phyloP scores from a whole-genome alignment of 1,140 invertebrate genomes.

The Trichonephila clavipes region DNA sequence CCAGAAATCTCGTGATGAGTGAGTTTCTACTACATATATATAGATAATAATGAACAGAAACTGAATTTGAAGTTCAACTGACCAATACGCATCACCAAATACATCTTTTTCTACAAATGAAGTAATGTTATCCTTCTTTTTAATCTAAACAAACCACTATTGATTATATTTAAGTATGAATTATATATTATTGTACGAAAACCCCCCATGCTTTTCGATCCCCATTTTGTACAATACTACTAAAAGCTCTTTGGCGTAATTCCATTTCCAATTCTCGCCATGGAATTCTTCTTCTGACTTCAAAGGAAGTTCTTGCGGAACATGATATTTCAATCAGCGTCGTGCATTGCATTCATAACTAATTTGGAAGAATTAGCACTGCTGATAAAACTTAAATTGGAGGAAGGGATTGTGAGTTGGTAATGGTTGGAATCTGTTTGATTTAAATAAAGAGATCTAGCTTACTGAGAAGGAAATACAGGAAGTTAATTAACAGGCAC shows the following conservation, averaged over 20 bases:
- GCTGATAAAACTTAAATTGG: not conserved
- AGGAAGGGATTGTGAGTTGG: not conserved
- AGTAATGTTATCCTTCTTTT: not conserved
- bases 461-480: not conserved
- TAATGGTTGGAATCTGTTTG: not conserved
- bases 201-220: rapidly evolving
- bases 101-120: too few species aligned
- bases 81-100: not conserved
- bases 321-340: not conserved
- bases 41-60: not conserved
- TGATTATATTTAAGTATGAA: not conserved
- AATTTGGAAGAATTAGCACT: not conserved
- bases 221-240: not conserved
- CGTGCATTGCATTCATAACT: not conserved
- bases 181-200: not conserved
- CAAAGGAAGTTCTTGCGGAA: not conserved
- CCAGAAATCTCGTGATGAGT: too few species aligned
- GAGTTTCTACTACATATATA: too few species aligned
- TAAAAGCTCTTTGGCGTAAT: not conserved
- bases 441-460: not conserved
- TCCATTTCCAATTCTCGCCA: not conserved
- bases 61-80: not conserved
- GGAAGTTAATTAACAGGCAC: not conserved
- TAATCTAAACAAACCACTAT: not conserved
- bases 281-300: slow-evolving; percentile 4